A percentile compares a stretch with the other conserved stretches of the same genome.
These are phyloP conservation scores for Xyrichtys novacula DNA, from an alignment of 2,797 vertebrate genomes.

Conservation along the genomic window DNA sequence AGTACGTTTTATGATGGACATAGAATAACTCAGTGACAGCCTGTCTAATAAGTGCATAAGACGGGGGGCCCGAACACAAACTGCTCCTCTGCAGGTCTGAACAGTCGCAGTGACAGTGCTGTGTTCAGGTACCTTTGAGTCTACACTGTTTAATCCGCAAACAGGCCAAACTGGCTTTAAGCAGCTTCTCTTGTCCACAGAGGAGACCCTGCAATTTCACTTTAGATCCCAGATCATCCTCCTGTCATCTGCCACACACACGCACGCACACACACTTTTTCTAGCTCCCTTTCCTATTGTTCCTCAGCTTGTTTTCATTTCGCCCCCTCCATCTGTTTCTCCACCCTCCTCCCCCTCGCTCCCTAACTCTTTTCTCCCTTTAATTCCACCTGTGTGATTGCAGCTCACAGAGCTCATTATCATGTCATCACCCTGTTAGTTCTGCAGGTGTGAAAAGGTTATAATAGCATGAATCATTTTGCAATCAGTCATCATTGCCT, in stretches of 20 bases:
- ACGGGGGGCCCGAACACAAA: no score
- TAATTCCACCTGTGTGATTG: conserved; percentile 10
- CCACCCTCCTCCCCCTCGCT: conserved; percentile 10
- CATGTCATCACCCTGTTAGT: conserved; percentile 38
- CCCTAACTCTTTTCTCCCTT: background rate
- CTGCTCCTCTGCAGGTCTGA: no score
- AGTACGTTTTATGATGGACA: no score
- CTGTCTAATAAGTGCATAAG: no score
- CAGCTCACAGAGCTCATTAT: conserved; percentile 19
- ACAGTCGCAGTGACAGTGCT: conserved; percentile 42
- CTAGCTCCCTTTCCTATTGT: conserved; percentile 19
- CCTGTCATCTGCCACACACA: conserved; percentile 48
- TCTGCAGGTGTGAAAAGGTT: conserved; percentile 70
- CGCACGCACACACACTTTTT: conserved; percentile 39
- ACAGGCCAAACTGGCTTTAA: conserved; percentile 67
- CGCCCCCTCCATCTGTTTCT: conserved; percentile 30
- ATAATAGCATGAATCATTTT: conserved; percentile 45
- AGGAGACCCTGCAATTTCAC: conserved; percentile 65
- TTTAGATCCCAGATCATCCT: conserved; percentile 50
- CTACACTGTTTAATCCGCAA: conserved; percentile 54
- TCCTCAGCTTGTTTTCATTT: conserved; percentile 49
- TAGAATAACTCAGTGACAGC: no score
- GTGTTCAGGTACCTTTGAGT: conserved; percentile 65
- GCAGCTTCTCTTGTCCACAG: conserved; percentile 57
- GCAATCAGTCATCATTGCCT: conserved; percentile 47